Evolutionary conservation across 1,140 invertebrate species (phyloP).

Genomic region (Ceratoteleas bidentatus): DNA sequence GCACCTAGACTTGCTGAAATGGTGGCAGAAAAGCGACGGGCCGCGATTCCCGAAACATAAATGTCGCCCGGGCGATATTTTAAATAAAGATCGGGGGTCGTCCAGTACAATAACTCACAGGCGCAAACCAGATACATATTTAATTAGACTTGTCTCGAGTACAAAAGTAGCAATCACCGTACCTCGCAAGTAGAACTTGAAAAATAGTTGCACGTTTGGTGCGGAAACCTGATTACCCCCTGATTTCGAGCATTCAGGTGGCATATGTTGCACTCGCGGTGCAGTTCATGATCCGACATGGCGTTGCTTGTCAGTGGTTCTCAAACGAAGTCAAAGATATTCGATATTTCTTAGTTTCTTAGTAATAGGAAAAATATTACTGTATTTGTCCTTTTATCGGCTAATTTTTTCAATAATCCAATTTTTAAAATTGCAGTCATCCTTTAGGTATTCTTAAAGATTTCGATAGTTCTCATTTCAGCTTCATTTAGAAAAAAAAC

Average conservation of each 20-base stretch:
- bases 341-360: too few species aligned
- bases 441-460: too few species aligned
- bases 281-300: constrained; percentile 72
- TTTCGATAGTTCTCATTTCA: too few species aligned
- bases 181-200: constrained; percentile 37
- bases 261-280: constrained; percentile 74
- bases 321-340: too few species aligned
- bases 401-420: too few species aligned
- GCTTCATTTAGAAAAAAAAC: too few species aligned
- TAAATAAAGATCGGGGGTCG: constrained; percentile 30
- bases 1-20: too few species aligned
- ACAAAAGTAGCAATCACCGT: constrained; percentile 59
- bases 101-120: constrained; percentile 35
- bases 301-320: constrained; percentile 68
- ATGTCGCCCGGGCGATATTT: constrained; percentile 13
- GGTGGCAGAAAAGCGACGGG: background rate
- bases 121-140: constrained; percentile 50
- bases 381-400: too few species aligned
- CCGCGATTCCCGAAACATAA: constrained; percentile 11
- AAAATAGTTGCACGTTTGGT: constrained; percentile 67
- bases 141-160: constrained; percentile 58
- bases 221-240: constrained; percentile 77
- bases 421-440: too few species aligned
- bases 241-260: constrained; percentile 78
- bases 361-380: too few species aligned